Evolutionary conservation across 2,797 vertebrate species (phyloP), one percentile per base, ranked within the genome.

Genomic region (Spatula clypeata): DNA sequence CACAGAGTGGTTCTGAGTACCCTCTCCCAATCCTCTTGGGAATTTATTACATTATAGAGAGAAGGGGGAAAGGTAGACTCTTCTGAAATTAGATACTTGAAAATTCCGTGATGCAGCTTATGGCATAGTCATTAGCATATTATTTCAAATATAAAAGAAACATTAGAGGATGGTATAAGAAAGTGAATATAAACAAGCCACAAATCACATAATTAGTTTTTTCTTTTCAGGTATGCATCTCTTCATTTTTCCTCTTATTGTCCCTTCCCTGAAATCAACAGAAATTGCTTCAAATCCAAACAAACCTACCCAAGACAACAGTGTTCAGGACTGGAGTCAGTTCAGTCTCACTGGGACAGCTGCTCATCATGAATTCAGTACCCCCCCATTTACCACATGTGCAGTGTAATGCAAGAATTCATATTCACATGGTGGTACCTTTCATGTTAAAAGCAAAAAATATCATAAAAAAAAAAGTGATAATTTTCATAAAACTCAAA

Each of bases 161-260:
- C 21, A 34, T 21, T 12, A 67, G 5, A 87, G 8, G 9, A 71
- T 57, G 51, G 3, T 11, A 18, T 13, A 79, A 8, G 21, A 75
- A 81, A 79, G 75, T 31, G 0, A 80, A 45, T 34, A 83, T 29
- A 79, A 76, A 86, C 3, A 18, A 76, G 26, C 3, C 34, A 82
- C 18, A 95, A 93, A 82, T 58, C 6, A 72, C 40, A 47, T 72
- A 14, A 79, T 40, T 70, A 54, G 21, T 79, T 86, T 82, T 80
- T 88, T 7, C 51, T 51, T 60, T 54, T 79, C 32, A 70, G 34
- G 34, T 83, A 80, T 9, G 13, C 6, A 58, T 77, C 23, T 20
- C 82, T 65, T 53, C 20, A n/a, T 80, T 85, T 87, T 69, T 15
- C 24, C 0, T 69, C 31, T 31, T 79, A 17, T 40, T 5, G 57